Conservation (phyloP, 2,797 vertebrate species). For the Euthynnus affinis region DNA sequence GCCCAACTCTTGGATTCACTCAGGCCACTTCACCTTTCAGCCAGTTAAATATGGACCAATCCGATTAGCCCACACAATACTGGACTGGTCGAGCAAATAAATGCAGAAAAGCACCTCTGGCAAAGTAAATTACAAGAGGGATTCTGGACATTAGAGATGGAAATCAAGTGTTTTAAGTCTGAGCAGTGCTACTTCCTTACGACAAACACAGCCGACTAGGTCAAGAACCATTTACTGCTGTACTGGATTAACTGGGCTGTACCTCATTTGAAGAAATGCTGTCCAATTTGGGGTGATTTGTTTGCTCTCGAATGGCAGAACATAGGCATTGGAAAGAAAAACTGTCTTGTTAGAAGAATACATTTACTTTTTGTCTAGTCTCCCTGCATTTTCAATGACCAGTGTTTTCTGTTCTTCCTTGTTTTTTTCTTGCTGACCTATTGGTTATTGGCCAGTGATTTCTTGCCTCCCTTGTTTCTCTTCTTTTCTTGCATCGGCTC, state of each 20-base stretch:
- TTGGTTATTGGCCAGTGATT: slow-evolving; percentile 78
- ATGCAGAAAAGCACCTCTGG: slow-evolving; percentile 6
- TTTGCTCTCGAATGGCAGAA: slow-evolving; percentile 38
- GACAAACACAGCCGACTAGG: slow-evolving; percentile 45
- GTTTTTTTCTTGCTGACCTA: slow-evolving; percentile 66
- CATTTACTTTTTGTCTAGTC: slow-evolving; percentile 47
- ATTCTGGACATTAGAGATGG: slow-evolving; percentile 48
- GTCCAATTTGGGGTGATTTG: slow-evolving; percentile 52
- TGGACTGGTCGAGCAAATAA: slow-evolving; percentile 44
- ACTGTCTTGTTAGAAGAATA: slow-evolving; percentile 44
- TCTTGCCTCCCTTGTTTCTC: slow-evolving; percentile 77
- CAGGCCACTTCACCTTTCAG: slow-evolving; percentile 53
- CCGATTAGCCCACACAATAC: slow-evolving; percentile 52
- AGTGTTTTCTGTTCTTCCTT: slow-evolving; percentile 50
- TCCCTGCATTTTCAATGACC: slow-evolving; percentile 50
- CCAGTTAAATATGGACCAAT: slow-evolving; percentile 57
- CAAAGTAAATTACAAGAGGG: slow-evolving; percentile 44
- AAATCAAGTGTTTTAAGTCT: slow-evolving; percentile 45
- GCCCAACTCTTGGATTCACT: slow-evolving; percentile 52
- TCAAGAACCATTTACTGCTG: slow-evolving; percentile 63
- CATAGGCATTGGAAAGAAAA: slow-evolving; percentile 28
- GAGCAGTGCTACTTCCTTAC: slow-evolving; percentile 28
- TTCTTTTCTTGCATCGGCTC: slow-evolving; percentile 77
- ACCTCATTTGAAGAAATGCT: slow-evolving; percentile 48
- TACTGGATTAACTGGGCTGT: slow-evolving; percentile 40